A percentile compares a stretch with the other conserved stretches of the same genome.
Evolutionary conservation across 2,797 vertebrate genomes (phyloP).

Genomic region (Rhabdomys pumilio): DNA sequence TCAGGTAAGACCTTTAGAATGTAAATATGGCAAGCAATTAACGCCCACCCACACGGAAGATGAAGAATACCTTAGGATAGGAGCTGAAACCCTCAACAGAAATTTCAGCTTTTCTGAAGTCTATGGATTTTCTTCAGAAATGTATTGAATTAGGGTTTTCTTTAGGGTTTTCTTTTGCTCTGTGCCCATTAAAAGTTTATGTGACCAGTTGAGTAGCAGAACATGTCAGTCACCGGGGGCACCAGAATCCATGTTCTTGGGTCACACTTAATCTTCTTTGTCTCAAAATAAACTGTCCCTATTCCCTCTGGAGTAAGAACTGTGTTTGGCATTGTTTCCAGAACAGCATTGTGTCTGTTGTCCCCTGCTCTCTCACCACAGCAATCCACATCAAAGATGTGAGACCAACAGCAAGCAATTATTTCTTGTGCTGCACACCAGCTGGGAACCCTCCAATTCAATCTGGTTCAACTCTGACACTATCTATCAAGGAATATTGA

Average conservation of each 20-base stretch:
- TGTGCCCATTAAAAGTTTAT: background rate
- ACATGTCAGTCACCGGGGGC: background rate
- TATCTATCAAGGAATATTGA: background rate
- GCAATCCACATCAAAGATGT: background rate
- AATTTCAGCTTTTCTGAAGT: background rate
- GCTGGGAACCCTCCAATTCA: background rate
- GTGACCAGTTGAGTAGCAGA: background rate
- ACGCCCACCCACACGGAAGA: background rate
- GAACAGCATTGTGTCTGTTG: too few species aligned
- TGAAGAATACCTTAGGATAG: background rate
- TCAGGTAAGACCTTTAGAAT: background rate
- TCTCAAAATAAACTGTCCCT: background rate
- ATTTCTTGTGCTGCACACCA: background rate
- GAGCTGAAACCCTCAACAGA: background rate
- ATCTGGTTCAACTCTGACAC: background rate
- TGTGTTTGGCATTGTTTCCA: background rate
- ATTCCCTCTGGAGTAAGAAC: background rate
- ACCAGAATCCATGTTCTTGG: background rate
- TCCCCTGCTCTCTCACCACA: background rate
- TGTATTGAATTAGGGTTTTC: background rate
- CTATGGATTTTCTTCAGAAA: background rate
- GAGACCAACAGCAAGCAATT: background rate
- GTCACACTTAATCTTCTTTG: background rate
- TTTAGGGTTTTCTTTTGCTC: background rate
- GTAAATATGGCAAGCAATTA: background rate